phyloP scores from a whole-genome alignment of 2,797 vertebrate genomes.

The Syndactyla subalaris region DNA sequence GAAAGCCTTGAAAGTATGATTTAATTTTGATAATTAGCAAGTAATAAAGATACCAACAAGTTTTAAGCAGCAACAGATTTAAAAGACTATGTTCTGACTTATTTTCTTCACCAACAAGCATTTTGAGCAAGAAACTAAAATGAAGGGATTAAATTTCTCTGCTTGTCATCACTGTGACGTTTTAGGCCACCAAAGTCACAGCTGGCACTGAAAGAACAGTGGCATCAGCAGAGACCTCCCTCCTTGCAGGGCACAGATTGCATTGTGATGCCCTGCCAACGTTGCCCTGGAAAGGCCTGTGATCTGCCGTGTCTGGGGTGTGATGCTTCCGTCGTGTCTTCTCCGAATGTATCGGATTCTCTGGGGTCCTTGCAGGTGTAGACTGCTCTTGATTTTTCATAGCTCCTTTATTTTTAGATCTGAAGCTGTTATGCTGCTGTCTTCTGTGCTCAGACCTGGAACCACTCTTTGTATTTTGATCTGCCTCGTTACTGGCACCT shows the following conservation, averaged over 20 bases:
- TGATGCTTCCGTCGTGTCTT: slow-evolving; percentile 73
- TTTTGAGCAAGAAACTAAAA: slow-evolving; percentile 67
- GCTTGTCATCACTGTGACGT: neutral
- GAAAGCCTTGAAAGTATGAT: slow-evolving; percentile 71
- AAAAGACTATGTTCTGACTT: slow-evolving; percentile 65
- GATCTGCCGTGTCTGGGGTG: slow-evolving; percentile 10
- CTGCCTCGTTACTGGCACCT: slow-evolving; percentile 58
- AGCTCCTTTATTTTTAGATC: slow-evolving; percentile 77
- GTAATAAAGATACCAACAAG: slow-evolving; percentile 62
- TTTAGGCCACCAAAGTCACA: slow-evolving; percentile 81
- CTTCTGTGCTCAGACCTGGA: slow-evolving; percentile 76
- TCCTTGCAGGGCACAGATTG: slow-evolving; percentile 76
- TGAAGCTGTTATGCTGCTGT: slow-evolving; percentile 75
- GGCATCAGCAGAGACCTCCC: slow-evolving; percentile 75
- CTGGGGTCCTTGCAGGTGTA: slow-evolving; percentile 53
- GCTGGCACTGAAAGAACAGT: slow-evolving; percentile 77
- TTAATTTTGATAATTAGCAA: slow-evolving; percentile 69
- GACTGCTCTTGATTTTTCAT: slow-evolving; percentile 70
- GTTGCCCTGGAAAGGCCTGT: slow-evolving; percentile 69
- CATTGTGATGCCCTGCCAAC: slow-evolving; percentile 67
- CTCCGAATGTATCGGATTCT: slow-evolving; percentile 36
- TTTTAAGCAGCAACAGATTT: slow-evolving; percentile 68
- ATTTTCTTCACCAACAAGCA: slow-evolving; percentile 72
- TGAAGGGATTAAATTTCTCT: slow-evolving; percentile 36
- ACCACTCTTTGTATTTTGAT: slow-evolving; percentile 47